Evolutionary conservation across 2,797 vertebrate species (phyloP).

Genomic region (Ptychobarbus kaznakovi): DNA sequence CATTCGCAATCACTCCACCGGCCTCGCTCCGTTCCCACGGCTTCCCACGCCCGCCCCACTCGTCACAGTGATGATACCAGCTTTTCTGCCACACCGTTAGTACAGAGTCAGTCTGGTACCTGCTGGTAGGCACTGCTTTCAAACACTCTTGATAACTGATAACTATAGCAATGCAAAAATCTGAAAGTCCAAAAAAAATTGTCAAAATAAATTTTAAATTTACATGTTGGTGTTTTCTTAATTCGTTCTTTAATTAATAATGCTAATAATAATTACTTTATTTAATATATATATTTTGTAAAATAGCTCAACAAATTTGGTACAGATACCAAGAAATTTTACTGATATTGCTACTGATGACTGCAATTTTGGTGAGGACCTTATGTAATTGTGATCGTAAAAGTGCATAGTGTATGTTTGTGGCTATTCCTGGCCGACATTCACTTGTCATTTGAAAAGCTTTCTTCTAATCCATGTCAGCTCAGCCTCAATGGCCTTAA

Average conservation of each 20-base stretch:
- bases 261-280: not conserved
- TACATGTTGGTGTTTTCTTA: not conserved
- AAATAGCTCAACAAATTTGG: not conserved
- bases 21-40: no score
- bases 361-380: no score
- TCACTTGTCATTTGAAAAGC: slow-evolving; percentile 71
- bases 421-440: slow-evolving; percentile 72
- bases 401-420: slow-evolving; percentile 13
- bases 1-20: no score
- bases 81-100: not conserved
- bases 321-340: not conserved
- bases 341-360: not conserved
- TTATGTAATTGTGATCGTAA: not conserved
- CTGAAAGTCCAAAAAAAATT: not conserved
- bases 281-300: not conserved
- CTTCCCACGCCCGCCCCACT: no score
- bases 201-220: not conserved
- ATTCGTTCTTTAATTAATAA: not conserved
- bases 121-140: not conserved
- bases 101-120: not conserved
- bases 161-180: not conserved
- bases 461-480: slow-evolving; percentile 60
- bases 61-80: not conserved
- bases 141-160: not conserved
- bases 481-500: slow-evolving; percentile 62